Evolutionary conservation across 2,888 invertebrate species (phyloP), one percentile per base, ranked within the genome.

Genomic region (Drosophila mercatorum): DNA sequence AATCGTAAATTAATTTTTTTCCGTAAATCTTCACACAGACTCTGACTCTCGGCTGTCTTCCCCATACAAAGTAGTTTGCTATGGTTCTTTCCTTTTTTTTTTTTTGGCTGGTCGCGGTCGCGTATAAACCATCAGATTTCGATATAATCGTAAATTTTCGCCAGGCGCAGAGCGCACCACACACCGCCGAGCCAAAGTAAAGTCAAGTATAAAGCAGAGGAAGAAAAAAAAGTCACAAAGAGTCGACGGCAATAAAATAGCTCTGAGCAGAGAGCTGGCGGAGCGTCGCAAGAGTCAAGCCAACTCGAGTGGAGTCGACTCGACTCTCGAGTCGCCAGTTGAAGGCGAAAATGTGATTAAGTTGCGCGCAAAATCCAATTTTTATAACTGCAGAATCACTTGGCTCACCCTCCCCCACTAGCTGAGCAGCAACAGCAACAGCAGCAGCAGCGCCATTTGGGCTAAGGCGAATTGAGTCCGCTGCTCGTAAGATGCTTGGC

Each of bases 311-410:
- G 68, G 55, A 71, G 47, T 72, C 65, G 68, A 71, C 40, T 71
- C 76, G 78, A 72, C 72, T 63, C 60, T 79, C 49, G 85, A 82
- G 81, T 82, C 81, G 74, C 82, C 74, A 81, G 83, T 89, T 84
- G 83, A 88, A 86, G 85, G 88, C 89, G 86, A 86, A 86, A 86
- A 86, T 86, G 86, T 86, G 86, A 86, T 86, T 86, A 86, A 86
- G 86, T 89, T 86, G 89, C 86, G 86, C 89, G 89, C 86, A 86
- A 86, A 86, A 86, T 86, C 86, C 86, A 86, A 86, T 86, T 86
- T 86, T 86, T 86, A 86, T 86, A 86, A 86, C 86, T 89, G 85
- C 86, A 89, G 85, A 89, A 89, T 87, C 86, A 89, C 85, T 82
- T 89, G 80, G 75, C 76, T 67, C 62, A 69, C 68, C 86, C 85